Evolutionary conservation across 2,113 vertebrate genomes (phyloP).

Genomic region (Aphyosemion australe): DNA sequence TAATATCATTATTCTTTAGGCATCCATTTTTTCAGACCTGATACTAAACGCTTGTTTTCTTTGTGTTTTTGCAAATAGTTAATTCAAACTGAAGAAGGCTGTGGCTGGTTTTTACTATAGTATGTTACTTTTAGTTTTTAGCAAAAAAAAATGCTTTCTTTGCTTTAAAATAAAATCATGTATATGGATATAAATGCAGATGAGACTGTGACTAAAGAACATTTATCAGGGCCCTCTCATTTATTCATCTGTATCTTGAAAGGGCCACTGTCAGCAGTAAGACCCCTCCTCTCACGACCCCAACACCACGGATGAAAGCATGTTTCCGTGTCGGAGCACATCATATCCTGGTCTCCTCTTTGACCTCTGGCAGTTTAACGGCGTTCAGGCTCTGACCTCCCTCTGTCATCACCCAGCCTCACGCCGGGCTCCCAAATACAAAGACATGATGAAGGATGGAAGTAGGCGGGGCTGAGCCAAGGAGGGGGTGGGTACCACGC

Average conservation of each 20-base stretch:
- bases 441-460: constrained; percentile 53
- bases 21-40: no score
- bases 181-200: no score
- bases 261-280: neutral
- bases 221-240: neutral
- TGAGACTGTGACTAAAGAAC: neutral
- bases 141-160: no score
- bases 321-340: constrained; percentile 26
- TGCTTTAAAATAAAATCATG: no score
- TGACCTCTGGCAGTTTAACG: constrained; percentile 66
- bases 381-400: constrained; percentile 50
- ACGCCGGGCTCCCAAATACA: constrained; percentile 36
- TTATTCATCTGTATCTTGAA: no score
- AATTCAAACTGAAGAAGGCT: no score
- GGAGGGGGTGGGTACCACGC: constrained; percentile 16
- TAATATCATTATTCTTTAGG: no score
- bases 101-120: no score
- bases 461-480: neutral
- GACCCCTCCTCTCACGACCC: neutral
- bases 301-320: constrained; percentile 9
- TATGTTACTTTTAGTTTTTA: no score
- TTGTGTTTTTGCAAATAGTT: no score
- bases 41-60: no score
- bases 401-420: constrained; percentile 59
- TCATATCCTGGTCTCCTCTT: constrained; percentile 13